Evolutionary conservation across 2,888 invertebrate species (phyloP).

Genomic region (Dichetophora obliterata): DNA sequence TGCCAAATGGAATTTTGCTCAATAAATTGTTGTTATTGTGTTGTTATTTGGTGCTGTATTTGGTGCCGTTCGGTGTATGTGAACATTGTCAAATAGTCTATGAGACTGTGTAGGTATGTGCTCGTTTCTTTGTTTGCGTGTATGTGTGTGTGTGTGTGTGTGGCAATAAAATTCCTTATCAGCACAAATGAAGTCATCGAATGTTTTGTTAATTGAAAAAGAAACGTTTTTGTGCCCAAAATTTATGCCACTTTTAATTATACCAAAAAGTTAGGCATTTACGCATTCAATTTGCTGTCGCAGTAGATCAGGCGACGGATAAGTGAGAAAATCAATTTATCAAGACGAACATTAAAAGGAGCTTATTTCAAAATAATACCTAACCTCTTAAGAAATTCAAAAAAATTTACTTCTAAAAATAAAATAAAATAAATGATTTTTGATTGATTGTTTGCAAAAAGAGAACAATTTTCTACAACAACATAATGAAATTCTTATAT

Average conservation of each 20-base stretch:
- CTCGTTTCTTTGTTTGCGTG: too few relatives aligned
- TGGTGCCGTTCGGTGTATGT: not conserved
- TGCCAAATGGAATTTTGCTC: constrained; percentile 9
- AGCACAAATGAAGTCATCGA: constrained; percentile 46
- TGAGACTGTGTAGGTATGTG: not conserved
- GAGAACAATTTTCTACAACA: too few relatives aligned
- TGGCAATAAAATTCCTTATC: constrained; percentile 35
- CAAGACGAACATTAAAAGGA: too few relatives aligned
- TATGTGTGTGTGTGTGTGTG: not conserved
- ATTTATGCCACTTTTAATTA: constrained; percentile 22
- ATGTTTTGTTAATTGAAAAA: constrained; percentile 47
- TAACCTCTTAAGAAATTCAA: too few relatives aligned
- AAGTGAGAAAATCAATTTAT: too few relatives aligned
- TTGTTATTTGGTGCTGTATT: not conserved
- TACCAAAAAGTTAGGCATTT: not conserved
- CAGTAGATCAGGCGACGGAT: too few relatives aligned
- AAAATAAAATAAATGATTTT: too few relatives aligned
- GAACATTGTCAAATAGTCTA: not conserved
- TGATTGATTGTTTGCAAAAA: too few relatives aligned
- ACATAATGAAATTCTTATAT: too few relatives aligned
- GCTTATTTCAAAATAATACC: too few relatives aligned
- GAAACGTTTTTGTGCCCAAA: constrained; percentile 7
- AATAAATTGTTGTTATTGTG: constrained; percentile 25
- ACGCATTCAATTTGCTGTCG: too few relatives aligned
- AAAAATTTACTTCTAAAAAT: too few relatives aligned